A percentile compares a stretch with the other conserved stretches of the same genome.
phyloP scores from a whole-genome alignment of 2,888 invertebrate genomes.

The Neocrepidodera transversa region DNA sequence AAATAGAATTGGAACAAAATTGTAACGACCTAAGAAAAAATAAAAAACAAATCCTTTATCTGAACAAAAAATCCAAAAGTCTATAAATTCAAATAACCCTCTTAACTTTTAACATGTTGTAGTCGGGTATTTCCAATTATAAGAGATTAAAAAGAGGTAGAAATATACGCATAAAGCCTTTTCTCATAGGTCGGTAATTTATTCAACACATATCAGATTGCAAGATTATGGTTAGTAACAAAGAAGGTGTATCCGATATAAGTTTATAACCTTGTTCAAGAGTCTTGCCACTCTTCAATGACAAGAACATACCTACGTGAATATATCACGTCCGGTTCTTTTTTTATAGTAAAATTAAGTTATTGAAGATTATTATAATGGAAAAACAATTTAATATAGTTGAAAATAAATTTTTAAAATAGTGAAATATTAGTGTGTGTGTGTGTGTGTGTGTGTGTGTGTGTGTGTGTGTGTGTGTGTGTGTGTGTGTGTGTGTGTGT shows the following conservation, averaged over 20 bases:
- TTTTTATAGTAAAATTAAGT: no score
- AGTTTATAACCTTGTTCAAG: slow-evolving; percentile 23
- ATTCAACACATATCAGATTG: slow-evolving; percentile 24
- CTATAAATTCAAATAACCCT: neutral
- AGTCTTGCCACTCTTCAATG: slow-evolving; percentile 14
- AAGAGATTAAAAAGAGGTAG: neutral
- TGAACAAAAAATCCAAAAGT: neutral
- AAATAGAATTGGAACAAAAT: no score
- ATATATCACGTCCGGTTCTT: slow-evolving; percentile 14
- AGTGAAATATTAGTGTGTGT: no score
- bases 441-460: no score
- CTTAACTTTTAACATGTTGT: neutral
- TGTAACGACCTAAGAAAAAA: no score
- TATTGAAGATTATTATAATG: no score
- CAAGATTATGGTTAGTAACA: slow-evolving; percentile 20
- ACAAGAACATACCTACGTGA: slow-evolving; percentile 12
- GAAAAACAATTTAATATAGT: no score
- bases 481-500: no score
- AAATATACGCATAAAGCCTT: neutral
- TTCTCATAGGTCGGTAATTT: slow-evolving; percentile 12
- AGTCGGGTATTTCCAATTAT: neutral
- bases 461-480: no score
- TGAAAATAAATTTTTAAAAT: no score
- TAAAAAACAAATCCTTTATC: no score
- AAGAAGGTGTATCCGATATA: slow-evolving; percentile 20